Base-by-base conservation (phyloP, 1,140 invertebrate species). In the Drosophila parabipectinata region DNA sequence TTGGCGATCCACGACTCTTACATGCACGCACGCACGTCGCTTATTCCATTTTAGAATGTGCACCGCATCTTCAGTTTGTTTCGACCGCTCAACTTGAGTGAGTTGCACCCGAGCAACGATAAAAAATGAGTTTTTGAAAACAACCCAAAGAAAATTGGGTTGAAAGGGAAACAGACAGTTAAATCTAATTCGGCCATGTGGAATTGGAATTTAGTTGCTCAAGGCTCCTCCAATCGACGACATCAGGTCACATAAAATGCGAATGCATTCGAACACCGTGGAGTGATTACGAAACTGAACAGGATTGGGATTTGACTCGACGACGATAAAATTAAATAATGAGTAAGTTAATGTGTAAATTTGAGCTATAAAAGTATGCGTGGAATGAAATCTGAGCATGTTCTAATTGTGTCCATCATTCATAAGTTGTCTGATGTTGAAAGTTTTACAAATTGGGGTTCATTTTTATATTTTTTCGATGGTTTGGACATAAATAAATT, bases 41-140 rank as follows among this genome's bases (percentile, higher is more conserved):
- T 74, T 79, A 74, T 78, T 72, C 72, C 80, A 83, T 90, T 80
- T 72, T 55, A 62, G 72, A 88, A 88, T 79, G 64, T 79, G 68
- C 69, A 78, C 66, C 59, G 56, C 32, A 57, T 77, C 77, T 81
- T 88, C 53, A 83, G 84, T 89, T 84, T 89, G 72, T 77, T 79
- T 73, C 75, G 77, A 79, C 68, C 76, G 79, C 83, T 88, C 84
- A 88, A 88, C 83, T 89, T 69, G 79, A 87, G 81, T 88, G 76
- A 87, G 75, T 78, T 84, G 73, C 64, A 74, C 47, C 15, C 76
- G 68, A 66, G 58, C 50, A 66, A 67, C 53, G 34, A 88, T 57
- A 50, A 59, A 64, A 64, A 57, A 50, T 37, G 67, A 77, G 56
- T 71, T 15, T 37, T 21, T 39, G 39, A 67, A 64, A 37, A 45